These are phyloP conservation scores for Cyclura pinguis DNA, from an alignment of 2,797 vertebrate genomes.

Conservation along the genomic window DNA sequence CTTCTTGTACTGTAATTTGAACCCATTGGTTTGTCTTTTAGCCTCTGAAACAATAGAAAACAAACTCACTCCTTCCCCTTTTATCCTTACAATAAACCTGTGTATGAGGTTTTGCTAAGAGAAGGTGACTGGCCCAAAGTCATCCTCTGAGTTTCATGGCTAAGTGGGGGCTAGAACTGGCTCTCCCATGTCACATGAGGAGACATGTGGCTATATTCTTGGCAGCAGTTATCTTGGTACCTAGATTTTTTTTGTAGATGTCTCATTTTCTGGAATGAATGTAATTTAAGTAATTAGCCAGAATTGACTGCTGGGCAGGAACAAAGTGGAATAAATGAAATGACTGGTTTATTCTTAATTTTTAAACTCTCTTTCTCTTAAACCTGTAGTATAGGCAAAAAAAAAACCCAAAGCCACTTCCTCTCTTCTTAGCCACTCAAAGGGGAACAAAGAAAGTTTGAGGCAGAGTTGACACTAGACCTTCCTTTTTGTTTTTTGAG, in stretches of 20 bases:
- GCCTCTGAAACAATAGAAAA: not conserved
- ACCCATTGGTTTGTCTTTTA: not conserved
- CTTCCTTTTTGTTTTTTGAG: not conserved
- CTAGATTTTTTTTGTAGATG: not conserved
- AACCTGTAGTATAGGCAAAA: not conserved
- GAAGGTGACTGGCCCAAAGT: not conserved
- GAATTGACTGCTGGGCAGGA: not conserved
- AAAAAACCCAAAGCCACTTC: not conserved
- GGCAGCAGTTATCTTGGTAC: not conserved
- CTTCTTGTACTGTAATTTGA: too few relatives aligned
- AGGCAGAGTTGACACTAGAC: not conserved
- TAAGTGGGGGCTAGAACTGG: not conserved
- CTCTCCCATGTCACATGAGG: not conserved
- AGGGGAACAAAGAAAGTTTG: constrained; percentile 1
- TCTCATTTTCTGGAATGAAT: not conserved
- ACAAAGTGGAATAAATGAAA: not conserved
- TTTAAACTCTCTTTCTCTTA: not conserved
- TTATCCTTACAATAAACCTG: too few relatives aligned
- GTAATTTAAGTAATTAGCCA: not conserved
- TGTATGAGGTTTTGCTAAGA: not conserved
- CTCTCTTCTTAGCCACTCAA: not conserved
- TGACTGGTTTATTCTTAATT: not conserved
- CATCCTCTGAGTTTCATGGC: not conserved
- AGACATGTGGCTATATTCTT: not conserved
- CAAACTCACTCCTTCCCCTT: too few relatives aligned